Conservation (phyloP, 2,113 vertebrate species). For the Ranitomeya variabilis region DNA sequence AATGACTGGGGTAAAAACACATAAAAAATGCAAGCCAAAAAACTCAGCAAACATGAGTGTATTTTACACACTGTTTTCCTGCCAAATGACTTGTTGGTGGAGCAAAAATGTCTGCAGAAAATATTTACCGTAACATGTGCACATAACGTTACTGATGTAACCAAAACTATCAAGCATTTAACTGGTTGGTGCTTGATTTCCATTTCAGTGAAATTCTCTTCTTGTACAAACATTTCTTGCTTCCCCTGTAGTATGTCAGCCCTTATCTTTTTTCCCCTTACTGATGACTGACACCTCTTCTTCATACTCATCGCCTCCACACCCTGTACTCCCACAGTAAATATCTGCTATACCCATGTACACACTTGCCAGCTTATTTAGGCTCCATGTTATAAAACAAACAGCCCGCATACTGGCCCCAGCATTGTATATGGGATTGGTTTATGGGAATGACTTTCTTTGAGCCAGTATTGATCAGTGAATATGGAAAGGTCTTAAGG, state of each 20-base stretch:
- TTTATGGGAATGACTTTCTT: background rate
- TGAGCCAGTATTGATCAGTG: background rate
- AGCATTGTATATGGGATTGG: background rate
- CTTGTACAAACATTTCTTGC: constrained; percentile 4
- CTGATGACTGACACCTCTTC: background rate
- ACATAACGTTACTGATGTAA: too few relatives aligned
- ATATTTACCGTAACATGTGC: too few relatives aligned
- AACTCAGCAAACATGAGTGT: too few relatives aligned
- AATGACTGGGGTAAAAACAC: too few relatives aligned
- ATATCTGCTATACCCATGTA: background rate
- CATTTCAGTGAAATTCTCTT: background rate
- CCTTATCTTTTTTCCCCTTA: background rate
- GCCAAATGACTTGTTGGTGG: too few relatives aligned
- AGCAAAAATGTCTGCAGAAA: too few relatives aligned
- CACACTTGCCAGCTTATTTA: background rate
- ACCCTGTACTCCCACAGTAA: background rate
- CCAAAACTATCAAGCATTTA: too few relatives aligned
- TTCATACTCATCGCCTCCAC: background rate
- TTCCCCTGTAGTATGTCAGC: background rate
- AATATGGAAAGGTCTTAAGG: background rate
- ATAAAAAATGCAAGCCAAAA: too few relatives aligned
- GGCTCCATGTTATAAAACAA: background rate
- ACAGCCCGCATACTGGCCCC: background rate
- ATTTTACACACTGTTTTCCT: too few relatives aligned
- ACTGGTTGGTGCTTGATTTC: too few relatives aligned